Evolutionary conservation across 2,797 vertebrate genomes (phyloP).

Genomic region (Bovichtus variegatus): DNA sequence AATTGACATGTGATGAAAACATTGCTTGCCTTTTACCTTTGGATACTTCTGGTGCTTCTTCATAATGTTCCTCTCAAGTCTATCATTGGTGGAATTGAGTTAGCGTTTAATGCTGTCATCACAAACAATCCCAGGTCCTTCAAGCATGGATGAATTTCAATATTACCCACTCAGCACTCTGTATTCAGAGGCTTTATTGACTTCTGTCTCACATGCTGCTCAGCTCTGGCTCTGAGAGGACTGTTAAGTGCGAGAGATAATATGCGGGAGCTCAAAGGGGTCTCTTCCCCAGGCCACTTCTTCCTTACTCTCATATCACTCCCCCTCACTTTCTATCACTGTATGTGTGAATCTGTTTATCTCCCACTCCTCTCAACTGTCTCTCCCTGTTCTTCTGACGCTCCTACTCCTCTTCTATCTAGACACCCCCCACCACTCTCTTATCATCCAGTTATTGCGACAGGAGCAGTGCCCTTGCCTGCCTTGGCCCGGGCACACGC

Average conservation of each 20-base stretch:
- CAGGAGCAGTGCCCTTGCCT: conserved; percentile 53
- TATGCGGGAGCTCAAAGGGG: conserved; percentile 40
- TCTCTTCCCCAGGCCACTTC: conserved; percentile 34
- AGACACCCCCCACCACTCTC: not conserved
- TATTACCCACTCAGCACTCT: conserved; percentile 34
- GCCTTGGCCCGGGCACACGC: conserved; percentile 50
- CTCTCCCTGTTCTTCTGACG: conserved; percentile 21
- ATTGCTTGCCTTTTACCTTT: not conserved
- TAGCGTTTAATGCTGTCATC: conserved; percentile 9
- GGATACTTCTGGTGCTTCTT: not conserved
- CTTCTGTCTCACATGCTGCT: conserved; percentile 25
- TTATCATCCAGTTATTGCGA: conserved; percentile 48
- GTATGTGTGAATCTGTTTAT: conserved; percentile 20
- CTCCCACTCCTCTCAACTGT: conserved; percentile 25
- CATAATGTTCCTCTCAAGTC: not conserved
- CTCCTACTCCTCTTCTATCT: conserved; percentile 10
- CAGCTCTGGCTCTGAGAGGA: conserved; percentile 50
- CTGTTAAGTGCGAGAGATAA: conserved; percentile 53
- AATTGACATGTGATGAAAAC: not conserved
- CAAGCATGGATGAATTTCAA: conserved; percentile 41
- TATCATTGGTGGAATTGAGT: not conserved
- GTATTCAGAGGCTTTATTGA: conserved; percentile 54
- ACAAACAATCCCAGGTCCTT: conserved; percentile 29
- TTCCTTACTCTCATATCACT: conserved; percentile 23
- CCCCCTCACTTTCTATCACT: conserved; percentile 15